Conservation (phyloP, 2,113 vertebrate genomes). For the Drymodes brunneopygia region DNA sequence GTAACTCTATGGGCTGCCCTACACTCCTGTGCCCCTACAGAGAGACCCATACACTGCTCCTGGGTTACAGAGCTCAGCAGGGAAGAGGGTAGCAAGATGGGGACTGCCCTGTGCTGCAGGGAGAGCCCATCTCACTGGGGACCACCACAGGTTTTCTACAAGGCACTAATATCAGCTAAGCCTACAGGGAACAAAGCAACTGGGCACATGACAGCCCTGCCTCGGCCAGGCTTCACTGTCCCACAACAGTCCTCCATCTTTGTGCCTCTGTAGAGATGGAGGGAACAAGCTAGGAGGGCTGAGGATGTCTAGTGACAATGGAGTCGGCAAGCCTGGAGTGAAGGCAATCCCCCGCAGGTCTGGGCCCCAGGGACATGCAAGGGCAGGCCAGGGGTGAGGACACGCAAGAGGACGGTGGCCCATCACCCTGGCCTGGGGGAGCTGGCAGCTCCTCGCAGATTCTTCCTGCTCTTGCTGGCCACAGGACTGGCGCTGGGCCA, state of each 20-base stretch:
- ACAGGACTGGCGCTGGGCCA: slow-evolving; percentile 15
- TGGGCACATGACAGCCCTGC: background rate
- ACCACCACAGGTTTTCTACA: slow-evolving; percentile 13
- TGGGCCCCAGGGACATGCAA: background rate
- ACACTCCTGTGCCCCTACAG: background rate
- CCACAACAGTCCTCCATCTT: background rate
- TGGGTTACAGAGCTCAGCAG: background rate
- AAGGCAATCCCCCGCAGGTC: background rate
- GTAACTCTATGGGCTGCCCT: background rate
- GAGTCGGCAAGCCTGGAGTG: background rate
- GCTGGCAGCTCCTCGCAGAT: slow-evolving; percentile 27
- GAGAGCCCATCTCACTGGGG: background rate
- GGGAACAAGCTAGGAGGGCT: background rate
- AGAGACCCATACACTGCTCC: background rate
- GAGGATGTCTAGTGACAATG: background rate
- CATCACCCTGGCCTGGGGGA: background rate
- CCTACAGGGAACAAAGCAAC: background rate
- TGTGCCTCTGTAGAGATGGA: background rate
- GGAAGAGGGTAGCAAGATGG: background rate
- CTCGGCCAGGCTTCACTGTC: background rate
- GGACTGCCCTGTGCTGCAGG: background rate
- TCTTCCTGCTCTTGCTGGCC: slow-evolving; percentile 58
- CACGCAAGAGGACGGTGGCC: background rate
- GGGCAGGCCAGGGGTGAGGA: background rate
- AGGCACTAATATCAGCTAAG: background rate